phyloP scores from a whole-genome alignment of 2,113 vertebrate genomes.

The Nesogale talazaci region DNA sequence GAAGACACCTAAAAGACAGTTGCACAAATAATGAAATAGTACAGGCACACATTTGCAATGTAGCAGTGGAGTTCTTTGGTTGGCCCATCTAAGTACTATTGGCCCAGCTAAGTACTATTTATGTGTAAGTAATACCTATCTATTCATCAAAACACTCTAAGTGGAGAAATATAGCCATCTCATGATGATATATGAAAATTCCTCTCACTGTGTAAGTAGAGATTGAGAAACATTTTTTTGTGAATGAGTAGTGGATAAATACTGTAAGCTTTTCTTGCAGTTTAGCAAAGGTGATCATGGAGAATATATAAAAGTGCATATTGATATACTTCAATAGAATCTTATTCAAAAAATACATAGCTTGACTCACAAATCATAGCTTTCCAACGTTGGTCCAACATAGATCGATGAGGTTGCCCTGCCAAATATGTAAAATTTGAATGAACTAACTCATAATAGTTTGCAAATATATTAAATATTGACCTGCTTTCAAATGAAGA shows the following conservation, averaged over 20 bases:
- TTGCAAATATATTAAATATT: conserved; percentile 9
- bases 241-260: neutral
- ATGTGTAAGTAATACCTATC: neutral
- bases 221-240: neutral
- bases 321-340: conserved; percentile 38
- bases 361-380: neutral
- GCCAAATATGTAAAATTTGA: conserved; percentile 25
- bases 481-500: neutral
- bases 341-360: conserved; percentile 23
- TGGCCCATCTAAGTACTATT: neutral
- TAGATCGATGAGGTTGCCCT: conserved; percentile 4
- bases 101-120: neutral
- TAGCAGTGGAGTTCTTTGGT: neutral
- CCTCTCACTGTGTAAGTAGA: neutral
- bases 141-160: neutral
- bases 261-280: neutral
- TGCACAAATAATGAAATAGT: neutral
- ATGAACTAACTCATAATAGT: conserved; percentile 6
- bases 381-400: neutral
- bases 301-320: neutral
- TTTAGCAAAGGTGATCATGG: conserved; percentile 16
- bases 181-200: neutral
- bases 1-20: no score
- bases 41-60: neutral
- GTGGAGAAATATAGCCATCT: neutral